Evolutionary conservation across 2,797 vertebrate species (phyloP), one percentile per base, ranked within the genome.

Genomic region (Anguilla anguilla): DNA sequence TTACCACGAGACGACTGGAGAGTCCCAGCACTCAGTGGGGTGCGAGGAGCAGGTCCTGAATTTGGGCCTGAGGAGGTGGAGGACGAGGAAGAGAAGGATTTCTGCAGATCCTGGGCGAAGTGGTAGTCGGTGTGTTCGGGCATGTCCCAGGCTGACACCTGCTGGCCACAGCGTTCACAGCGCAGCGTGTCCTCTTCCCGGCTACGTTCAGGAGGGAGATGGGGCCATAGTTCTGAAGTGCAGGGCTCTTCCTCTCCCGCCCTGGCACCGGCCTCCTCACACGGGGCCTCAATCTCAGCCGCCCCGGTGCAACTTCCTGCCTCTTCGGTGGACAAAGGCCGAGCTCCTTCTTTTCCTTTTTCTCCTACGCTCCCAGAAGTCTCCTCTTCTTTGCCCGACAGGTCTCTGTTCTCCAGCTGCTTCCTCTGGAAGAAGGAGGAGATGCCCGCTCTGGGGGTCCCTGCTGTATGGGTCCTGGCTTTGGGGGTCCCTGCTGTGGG

Each of bases 111-210:
- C 88, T 97, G 84, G 61, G 99, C 99, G 90, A 98, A 98, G 92
- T 99, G 99, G 85, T 97, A 99, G 92, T 99, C 99, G 2, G 83
- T 94, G 85, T 99, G 99, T 93, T 99, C 99, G 0, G 97, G 97
- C 95, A 98, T 96, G 39, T 99, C 97, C 98, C 98, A 99, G 19
- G 95, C 95, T 46, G 92, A 91, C 88, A 99, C 93, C 0, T 96
- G 92, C 92, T 96, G 92, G 53, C 96, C 96, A 11, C 99, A 99
- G 86, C 95, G 97, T 57, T 98, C 96, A 90, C 98, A 99, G 19
- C 0, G 82, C 25, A 97, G 87, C 2, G 35, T 1, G 74, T 43
- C 74, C 39, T 43, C 35, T 64, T 96, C 96, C 83, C 31, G 0
- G 74, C 85, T 17, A 25, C 87, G 17, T 1, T 87, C 25, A 35